Conservation (phyloP, 2,113 vertebrate genomes). For the Solenodon paradoxus region DNA sequence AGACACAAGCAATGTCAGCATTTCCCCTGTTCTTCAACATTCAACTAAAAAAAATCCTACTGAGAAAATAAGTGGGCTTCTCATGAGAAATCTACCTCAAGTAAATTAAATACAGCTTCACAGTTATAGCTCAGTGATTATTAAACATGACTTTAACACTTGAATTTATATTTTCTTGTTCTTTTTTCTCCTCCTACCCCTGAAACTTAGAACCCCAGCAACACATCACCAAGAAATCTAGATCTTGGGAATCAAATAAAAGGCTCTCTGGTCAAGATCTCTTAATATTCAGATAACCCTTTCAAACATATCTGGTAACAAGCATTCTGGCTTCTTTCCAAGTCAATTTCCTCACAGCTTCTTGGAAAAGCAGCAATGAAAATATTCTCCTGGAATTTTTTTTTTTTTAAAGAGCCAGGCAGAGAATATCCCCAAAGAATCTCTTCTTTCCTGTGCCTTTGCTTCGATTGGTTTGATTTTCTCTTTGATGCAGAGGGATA, state of each 20-base stretch:
- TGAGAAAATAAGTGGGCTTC: conserved; percentile 15
- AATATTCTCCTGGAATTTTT: background rate
- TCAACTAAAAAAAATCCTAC: background rate
- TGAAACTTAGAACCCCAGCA: background rate
- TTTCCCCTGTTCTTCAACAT: background rate
- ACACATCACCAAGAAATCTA: background rate
- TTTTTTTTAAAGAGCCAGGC: background rate
- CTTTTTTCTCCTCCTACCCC: background rate
- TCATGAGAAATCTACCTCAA: background rate
- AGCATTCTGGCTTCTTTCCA: background rate
- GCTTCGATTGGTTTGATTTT: background rate
- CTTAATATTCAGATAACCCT: conserved; percentile 23
- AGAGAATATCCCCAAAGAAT: background rate
- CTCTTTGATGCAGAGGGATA: background rate
- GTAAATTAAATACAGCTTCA: conserved; percentile 27
- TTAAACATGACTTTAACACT: background rate
- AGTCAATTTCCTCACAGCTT: background rate
- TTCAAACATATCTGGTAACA: background rate
- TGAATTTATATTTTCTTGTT: background rate
- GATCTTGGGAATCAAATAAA: background rate
- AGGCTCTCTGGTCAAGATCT: background rate
- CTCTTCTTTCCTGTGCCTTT: background rate
- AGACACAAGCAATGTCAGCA: background rate
- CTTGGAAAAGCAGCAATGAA: conserved; percentile 6
- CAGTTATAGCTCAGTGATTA: background rate